Conservation (phyloP, 2,113 vertebrate genomes). For the Phoenicopterus ruber region DNA sequence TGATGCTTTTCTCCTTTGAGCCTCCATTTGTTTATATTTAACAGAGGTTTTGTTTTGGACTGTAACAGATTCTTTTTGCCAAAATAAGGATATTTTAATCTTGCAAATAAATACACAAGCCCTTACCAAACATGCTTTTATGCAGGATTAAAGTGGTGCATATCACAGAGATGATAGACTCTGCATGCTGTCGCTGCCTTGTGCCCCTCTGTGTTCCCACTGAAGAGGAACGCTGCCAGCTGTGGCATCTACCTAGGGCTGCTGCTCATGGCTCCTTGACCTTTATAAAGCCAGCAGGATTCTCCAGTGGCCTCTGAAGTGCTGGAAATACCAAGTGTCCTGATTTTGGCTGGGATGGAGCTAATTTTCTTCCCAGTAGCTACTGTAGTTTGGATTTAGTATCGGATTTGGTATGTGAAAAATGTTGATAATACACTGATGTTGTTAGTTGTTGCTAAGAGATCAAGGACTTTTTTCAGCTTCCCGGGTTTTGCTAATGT, state of each 20-base stretch:
- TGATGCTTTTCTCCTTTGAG: background rate
- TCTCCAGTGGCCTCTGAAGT: background rate
- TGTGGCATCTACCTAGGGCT: background rate
- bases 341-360: too few species aligned
- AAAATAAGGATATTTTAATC: background rate
- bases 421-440: too few species aligned
- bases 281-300: background rate
- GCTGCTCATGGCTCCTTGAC: background rate
- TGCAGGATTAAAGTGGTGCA: background rate
- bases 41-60: background rate
- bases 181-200: background rate
- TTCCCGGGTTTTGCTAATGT: too few species aligned
- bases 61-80: background rate
- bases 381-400: too few species aligned
- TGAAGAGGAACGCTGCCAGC: background rate
- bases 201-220: background rate
- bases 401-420: too few species aligned
- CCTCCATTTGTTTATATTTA: background rate
- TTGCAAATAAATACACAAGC: background rate
- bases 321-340: background rate
- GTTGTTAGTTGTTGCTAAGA: too few species aligned
- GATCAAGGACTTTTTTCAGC: too few species aligned
- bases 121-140: background rate
- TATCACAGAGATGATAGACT: fast-evolving
- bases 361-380: too few species aligned